These are phyloP conservation scores for Silurus aristotelis DNA, from an alignment of 2,797 vertebrate genomes.

Conservation along the genomic window DNA sequence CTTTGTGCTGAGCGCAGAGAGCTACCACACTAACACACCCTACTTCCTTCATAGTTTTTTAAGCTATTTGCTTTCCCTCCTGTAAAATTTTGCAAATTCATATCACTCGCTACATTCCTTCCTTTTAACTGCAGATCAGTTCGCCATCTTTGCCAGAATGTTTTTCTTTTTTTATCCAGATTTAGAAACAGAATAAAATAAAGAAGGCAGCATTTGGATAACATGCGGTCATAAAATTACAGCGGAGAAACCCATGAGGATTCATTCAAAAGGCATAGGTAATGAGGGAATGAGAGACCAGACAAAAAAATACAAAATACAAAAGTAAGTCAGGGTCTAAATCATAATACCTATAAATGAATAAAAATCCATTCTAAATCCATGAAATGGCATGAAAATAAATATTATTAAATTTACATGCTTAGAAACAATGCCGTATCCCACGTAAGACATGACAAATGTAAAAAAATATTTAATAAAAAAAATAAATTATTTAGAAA, in stretches of 20 bases:
- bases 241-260: not conserved
- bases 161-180: constrained; percentile 4
- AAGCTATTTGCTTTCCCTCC: constrained; percentile 30
- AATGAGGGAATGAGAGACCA: not conserved
- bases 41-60: not conserved
- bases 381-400: constrained; percentile 30
- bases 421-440: not conserved
- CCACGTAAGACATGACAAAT: not conserved
- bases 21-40: constrained; percentile 16
- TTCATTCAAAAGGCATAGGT: constrained; percentile 7
- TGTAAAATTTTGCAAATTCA: not conserved
- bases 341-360: constrained; percentile 77
- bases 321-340: constrained; percentile 60
- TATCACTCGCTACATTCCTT: not conserved
- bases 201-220: not conserved
- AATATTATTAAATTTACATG: not conserved
- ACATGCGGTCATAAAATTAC: not conserved
- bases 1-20: constrained; percentile 17
- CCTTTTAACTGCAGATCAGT: not conserved
- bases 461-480: not conserved
- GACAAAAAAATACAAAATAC: constrained; percentile 57
- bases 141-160: not conserved
- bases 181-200: constrained; percentile 12
- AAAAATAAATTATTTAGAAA: not conserved
- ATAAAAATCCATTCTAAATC: constrained; percentile 35